Evolutionary conservation across 64 coral and sea anemone genomes (phyloP).

Genomic region (Platygyra sinensis): DNA sequence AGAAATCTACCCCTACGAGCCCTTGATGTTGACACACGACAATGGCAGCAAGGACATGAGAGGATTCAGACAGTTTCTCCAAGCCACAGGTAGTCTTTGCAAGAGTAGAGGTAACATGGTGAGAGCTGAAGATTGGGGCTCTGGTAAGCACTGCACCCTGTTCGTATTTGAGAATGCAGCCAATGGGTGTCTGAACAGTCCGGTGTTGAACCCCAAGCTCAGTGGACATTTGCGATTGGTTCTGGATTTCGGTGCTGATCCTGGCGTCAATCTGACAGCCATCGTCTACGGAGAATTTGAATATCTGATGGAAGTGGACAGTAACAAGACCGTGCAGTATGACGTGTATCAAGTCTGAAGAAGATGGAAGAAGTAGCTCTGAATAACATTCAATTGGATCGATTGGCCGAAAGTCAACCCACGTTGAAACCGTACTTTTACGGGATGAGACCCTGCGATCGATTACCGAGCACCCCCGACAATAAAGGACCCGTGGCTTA

Average conservation of each 20-base stretch:
- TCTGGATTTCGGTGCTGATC: not conserved
- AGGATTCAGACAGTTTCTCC: constrained; percentile 47
- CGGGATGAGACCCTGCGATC: not conserved
- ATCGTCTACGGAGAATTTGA: constrained; percentile 57
- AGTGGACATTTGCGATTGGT: not conserved
- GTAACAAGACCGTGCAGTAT: not conserved
- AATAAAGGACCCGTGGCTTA: not conserved
- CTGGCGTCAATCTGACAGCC: not conserved
- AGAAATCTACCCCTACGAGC: constrained; percentile 30
- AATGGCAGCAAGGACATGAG: constrained; percentile 5
- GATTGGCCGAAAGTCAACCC: no score
- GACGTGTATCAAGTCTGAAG: not conserved
- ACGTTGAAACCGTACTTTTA: not conserved
- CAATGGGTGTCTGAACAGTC: not conserved
- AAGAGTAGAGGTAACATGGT: constrained; percentile 39
- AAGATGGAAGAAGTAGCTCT: not conserved
- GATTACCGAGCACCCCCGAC: not conserved
- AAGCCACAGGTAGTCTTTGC: not conserved
- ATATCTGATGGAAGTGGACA: constrained; percentile 27
- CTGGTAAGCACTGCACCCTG: constrained; percentile 13
- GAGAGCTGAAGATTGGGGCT: not conserved
- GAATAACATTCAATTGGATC: not conserved
- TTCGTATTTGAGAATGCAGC: constrained; percentile 38
- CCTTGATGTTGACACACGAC: constrained; percentile 25
- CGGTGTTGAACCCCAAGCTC: not conserved